Evolutionary conservation across 2,888 invertebrate species (phyloP), one percentile per base, ranked within the genome.

Genomic region (Hypomecis punctinalis): DNA sequence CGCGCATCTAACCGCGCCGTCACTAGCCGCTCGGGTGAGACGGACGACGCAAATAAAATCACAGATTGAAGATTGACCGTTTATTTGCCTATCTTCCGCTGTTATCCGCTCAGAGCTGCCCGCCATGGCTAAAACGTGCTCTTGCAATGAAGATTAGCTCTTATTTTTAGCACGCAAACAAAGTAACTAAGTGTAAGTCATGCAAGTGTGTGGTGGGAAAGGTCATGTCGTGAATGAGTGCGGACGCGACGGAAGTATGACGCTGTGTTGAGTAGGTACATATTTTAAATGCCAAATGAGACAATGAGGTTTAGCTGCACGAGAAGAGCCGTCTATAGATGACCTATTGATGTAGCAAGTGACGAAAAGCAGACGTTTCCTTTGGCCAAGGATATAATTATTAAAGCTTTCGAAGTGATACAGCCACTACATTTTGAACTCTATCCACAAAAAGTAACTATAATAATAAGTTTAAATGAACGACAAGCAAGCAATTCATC

Each of bases 1-100:
- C 23, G 72, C 76, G 76, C 69, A 74, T 72, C 71, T 40, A 60
- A 71, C 72, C 76, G 73, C 75, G 68, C 76, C 77, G 78, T 81
- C 83, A 85, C 76, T 70, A 67, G 61, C 46, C 61, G 55, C 51
- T 46, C 58, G 63, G 69, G 76, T 73, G 74, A 66, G 54, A 61
- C 71, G 68, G 57, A 63, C 59, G 68, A 62, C 72, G 63, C 66
- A 70, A 74, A 77, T 75, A 71, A 71, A 71, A 71, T 69, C 66
- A 65, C 68, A 72, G 65, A 70, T 73, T 66, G 61, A 66, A 71
- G 66, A 75, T 66, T 75, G 69, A 56, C 62, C 42, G 53, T 67
- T 66, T 65, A 71, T 65, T 66, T 64, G 65, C 70, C 65, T 63
- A 63, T 61, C 58, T 55, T 54, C 37, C 47, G 62, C 58, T 49